Percentiles rank a stretch among this genome's conserved stretches.
phyloP scores from a whole-genome alignment of 2,888 invertebrate genomes.

The Synanthedon vespiformis region DNA sequence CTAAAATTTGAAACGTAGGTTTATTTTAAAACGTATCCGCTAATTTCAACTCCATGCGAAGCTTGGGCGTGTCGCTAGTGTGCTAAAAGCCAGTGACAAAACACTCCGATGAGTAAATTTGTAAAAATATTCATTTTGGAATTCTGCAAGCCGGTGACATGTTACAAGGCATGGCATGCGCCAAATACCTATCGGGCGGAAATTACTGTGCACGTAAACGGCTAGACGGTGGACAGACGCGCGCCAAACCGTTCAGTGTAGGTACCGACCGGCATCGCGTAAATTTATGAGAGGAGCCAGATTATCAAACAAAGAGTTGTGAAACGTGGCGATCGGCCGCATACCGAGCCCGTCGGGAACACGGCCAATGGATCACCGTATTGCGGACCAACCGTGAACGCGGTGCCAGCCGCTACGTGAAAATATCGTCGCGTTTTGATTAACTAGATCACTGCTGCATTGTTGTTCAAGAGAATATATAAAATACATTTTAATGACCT shows the following conservation, averaged over 20 bases:
- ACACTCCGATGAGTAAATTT: constrained; percentile 7
- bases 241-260: constrained; percentile 26
- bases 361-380: constrained; percentile 50
- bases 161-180: constrained; percentile 22
- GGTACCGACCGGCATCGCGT: constrained; percentile 25
- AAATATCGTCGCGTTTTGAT: constrained; percentile 33
- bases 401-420: constrained; percentile 26
- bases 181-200: constrained; percentile 45
- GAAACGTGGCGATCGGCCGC: constrained; percentile 52
- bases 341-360: constrained; percentile 48
- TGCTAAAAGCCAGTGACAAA: no score
- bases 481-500: no score
- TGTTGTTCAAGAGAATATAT: background rate
- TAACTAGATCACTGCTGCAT: constrained; percentile 4
- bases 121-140: constrained; percentile 46
- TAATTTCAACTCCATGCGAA: no score
- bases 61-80: no score
- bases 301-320: constrained; percentile 57
- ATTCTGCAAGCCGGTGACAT: constrained; percentile 41
- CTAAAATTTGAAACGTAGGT: no score
- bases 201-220: constrained; percentile 53
- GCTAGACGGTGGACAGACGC: constrained; percentile 63
- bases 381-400: constrained; percentile 3
- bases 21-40: no score
- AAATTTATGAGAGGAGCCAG: constrained; percentile 45